These are phyloP conservation scores for Heterocephalus glaber DNA, from an alignment of 2,113 vertebrate species.

Conservation along the genomic window DNA sequence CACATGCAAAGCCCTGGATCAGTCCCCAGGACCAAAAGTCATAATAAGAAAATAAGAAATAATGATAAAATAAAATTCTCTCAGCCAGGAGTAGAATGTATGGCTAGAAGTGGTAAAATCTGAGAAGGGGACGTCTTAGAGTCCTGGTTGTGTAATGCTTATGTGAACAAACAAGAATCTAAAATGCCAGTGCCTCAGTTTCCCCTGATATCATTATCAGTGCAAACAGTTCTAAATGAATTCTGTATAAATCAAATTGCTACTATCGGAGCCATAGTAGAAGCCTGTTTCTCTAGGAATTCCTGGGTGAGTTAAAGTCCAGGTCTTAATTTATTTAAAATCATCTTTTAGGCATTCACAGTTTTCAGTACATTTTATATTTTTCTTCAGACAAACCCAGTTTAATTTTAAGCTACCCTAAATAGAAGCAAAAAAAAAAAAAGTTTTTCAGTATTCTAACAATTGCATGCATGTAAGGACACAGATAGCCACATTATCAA, in stretches of 20 bases:
- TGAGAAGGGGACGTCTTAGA: not conserved
- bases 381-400: conserved; percentile 48
- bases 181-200: not conserved
- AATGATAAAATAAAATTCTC: not conserved
- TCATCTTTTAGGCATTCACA: conserved; percentile 64
- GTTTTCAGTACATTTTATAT: conserved; percentile 78
- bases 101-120: not conserved
- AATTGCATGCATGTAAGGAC: conserved; percentile 67
- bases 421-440: conserved; percentile 28
- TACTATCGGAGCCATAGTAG: not conserved
- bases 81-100: not conserved
- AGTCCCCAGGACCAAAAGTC: not conserved
- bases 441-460: not conserved
- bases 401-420: conserved; percentile 64
- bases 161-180: not conserved
- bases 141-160: no score
- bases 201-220: not conserved
- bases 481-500: conserved; percentile 58
- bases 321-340: conserved; percentile 67
- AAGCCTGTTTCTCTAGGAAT: conserved; percentile 40
- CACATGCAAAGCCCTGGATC: not conserved
- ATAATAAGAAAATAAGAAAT: not conserved
- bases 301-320: conserved; percentile 52
- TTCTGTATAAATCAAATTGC: not conserved
- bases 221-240: not conserved